These are phyloP conservation scores for Neodontobutis hainanensis DNA, from an alignment of 2,113 vertebrate species.

Conservation along the genomic window DNA sequence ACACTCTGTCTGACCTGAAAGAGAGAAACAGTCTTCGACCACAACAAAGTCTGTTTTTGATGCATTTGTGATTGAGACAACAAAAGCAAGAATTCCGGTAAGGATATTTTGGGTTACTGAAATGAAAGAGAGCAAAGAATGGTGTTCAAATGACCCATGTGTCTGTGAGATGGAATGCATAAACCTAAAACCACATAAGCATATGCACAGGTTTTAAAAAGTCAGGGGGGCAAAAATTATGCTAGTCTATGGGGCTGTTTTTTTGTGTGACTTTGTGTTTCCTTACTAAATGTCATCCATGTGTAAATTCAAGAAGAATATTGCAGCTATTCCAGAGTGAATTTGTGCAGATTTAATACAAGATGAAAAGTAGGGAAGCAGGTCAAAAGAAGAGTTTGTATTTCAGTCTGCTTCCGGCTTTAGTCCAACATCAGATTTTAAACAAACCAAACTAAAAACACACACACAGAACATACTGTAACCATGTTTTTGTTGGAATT, in stretches of 20 bases:
- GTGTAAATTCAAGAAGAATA: no score
- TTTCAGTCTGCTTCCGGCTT: slow-evolving; percentile 22
- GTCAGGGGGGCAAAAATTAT: slow-evolving; percentile 8
- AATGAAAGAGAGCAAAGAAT: slow-evolving; percentile 23
- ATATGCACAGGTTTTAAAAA: slow-evolving; percentile 10
- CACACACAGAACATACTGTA: slow-evolving; percentile 36
- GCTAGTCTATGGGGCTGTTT: slow-evolving; percentile 31
- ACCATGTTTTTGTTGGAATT: slow-evolving; percentile 45
- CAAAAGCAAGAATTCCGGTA: slow-evolving; percentile 7
- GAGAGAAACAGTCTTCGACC: neutral
- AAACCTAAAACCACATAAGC: slow-evolving; percentile 22
- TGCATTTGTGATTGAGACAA: slow-evolving; percentile 18
- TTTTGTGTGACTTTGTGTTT: slow-evolving; percentile 19
- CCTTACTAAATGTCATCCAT: no score
- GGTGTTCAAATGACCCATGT: slow-evolving; percentile 32
- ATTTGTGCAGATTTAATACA: no score
- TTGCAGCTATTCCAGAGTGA: no score
- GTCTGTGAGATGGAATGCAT: slow-evolving; percentile 14
- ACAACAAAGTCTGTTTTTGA: neutral
- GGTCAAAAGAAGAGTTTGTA: slow-evolving; percentile 36
- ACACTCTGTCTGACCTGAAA: no score
- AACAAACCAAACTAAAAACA: slow-evolving; percentile 46
- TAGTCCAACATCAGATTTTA: slow-evolving; percentile 42
- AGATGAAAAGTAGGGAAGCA: slow-evolving; percentile 28
- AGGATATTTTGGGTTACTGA: slow-evolving; percentile 8